phyloP scores from a whole-genome alignment of 1,140 invertebrate genomes.

The Pseudomyrmex gracilis region DNA sequence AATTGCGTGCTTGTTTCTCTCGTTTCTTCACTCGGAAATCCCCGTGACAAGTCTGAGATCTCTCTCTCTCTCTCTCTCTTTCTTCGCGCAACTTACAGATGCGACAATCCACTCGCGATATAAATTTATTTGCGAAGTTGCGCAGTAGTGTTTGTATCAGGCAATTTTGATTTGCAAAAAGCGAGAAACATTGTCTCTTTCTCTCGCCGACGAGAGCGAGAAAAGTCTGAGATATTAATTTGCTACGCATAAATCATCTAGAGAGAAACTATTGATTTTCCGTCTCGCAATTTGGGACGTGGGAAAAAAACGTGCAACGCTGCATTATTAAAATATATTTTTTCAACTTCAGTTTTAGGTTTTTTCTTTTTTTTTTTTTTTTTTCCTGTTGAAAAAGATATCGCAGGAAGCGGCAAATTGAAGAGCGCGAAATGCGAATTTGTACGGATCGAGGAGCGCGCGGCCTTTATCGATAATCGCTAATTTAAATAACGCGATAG shows the following conservation, averaged over 20 bases:
- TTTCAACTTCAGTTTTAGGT: slow-evolving; percentile 15
- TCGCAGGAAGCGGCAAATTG: background rate
- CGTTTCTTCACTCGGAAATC: background rate
- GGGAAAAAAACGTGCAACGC: background rate
- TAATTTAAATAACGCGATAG: slow-evolving; percentile 55
- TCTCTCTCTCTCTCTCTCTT: no score
- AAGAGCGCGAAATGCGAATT: background rate
- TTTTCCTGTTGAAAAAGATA: background rate
- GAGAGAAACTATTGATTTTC: slow-evolving; percentile 44
- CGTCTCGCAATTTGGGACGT: background rate
- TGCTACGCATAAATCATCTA: slow-evolving; percentile 20
- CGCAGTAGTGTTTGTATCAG: background rate
- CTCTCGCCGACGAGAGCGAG: background rate
- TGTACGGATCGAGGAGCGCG: background rate
- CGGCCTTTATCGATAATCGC: slow-evolving; percentile 52
- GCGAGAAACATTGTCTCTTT: slow-evolving; percentile 10
- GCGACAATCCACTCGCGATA: background rate
- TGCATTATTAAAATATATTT: slow-evolving; percentile 59
- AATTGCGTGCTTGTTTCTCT: slow-evolving; percentile 3
- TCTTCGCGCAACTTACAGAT: no score
- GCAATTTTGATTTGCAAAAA: slow-evolving; percentile 20
- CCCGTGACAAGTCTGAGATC: background rate
- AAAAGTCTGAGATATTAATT: slow-evolving; percentile 25
- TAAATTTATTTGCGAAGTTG: slow-evolving; percentile 6
- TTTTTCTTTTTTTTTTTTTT: no score